phyloP scores from a whole-genome alignment of 2,888 invertebrate species.

The Hirudinaria manillensis region DNA sequence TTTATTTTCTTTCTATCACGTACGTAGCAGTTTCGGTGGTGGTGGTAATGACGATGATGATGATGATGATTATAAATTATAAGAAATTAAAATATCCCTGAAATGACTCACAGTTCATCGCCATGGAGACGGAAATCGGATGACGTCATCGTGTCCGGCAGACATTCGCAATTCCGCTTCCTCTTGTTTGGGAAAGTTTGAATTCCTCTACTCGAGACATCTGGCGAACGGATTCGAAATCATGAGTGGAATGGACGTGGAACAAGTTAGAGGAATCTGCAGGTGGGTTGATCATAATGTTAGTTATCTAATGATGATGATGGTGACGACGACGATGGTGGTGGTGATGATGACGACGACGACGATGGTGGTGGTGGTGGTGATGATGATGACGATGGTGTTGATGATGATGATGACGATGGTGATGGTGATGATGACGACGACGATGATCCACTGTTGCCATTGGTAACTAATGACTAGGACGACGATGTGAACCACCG shows the following conservation, averaged over 20 bases:
- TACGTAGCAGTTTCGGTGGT: no score
- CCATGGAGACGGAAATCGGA: no score
- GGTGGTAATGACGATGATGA: no score
- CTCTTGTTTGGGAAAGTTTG: not conserved
- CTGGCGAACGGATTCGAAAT: not conserved
- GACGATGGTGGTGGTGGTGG: constrained; percentile 20
- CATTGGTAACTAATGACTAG: not conserved
- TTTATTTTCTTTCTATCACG: no score
- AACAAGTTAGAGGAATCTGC: constrained; percentile 1
- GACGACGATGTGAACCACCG: not conserved
- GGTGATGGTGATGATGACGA: constrained; percentile 10
- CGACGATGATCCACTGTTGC: not conserved
- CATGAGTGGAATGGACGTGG: constrained; percentile 1
- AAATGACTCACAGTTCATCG: no score
- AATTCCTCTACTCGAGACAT: not conserved
- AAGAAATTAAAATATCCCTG: no score
- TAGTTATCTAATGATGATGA: not conserved
- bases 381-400: constrained; percentile 17
- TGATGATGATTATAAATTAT: no score
- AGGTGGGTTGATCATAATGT: not conserved
- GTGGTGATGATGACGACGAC: constrained; percentile 20
- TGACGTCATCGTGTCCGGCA: not conserved
- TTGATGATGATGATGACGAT: constrained; percentile 16
- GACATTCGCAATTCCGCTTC: not conserved
- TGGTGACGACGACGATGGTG: constrained; percentile 22